Base-by-base conservation (phyloP, 2,888 invertebrate genomes). In the Clistopyga incitator region DNA sequence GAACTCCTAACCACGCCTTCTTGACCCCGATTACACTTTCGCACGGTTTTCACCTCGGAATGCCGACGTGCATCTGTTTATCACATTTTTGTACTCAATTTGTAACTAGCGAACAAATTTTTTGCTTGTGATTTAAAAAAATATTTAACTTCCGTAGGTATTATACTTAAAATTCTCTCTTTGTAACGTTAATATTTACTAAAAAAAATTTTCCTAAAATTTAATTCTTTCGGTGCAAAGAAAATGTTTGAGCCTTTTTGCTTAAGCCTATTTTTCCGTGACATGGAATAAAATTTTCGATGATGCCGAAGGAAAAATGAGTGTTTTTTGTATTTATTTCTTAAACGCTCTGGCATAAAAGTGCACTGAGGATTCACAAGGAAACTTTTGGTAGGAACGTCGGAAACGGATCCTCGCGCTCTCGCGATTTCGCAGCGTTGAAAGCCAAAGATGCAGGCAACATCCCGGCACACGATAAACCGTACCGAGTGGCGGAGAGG, bases 381-480 rank as follows among this genome's bases (percentile, higher is more conserved):
- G 20, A 68, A 77, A 67, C 47, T 68, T 68, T 77, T 68, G 42
- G 25, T 54, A 34, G 42, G 47, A 18, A 64, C 18, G 75, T 64
- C 56, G 74, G 76, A 77, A 77, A 77, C 56, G 76, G 59, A 76
- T 65, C 34, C 75, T 76, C 65, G 23, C 75, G 61, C 52, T 67
- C 65, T 65, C 76, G 54, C 77, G 67, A 68, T 68, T 64, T 20
- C 67, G 56, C 15, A 47, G 15, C 47, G 47, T 74, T 61, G 74
- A 74, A 61, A 74, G 61, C 61, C 29, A 8, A 23, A 20, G 67
- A 45, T 29, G 65, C 38, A 45, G 11, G 56, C 29, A 42, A 78
- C 72, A 20, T 50, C 59, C 70, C 50, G 25, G 59, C 61, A 18
- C 74, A 67, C 68, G 78, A 82, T 68, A 82, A 82, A 78, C 67